Evolutionary conservation across 2,888 invertebrate species (phyloP).

Genomic region (Iselma pallidipennis): DNA sequence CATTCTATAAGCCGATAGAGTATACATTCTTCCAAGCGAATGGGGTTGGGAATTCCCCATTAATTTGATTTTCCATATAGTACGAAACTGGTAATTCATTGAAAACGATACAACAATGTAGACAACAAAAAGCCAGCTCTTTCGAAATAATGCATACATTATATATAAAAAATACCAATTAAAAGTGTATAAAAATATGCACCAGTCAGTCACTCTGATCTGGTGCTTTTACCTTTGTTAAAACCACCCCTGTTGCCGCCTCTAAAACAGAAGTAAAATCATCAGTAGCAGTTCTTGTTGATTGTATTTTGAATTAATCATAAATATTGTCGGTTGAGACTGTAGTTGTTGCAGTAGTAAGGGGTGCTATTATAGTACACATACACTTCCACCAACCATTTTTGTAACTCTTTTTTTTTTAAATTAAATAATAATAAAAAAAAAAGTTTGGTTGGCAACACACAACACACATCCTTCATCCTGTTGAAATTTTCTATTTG

Average conservation of each 20-base stretch:
- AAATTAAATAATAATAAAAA: not conserved
- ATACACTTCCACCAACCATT: constrained; percentile 26
- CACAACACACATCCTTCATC: constrained; percentile 21
- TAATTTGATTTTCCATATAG: not conserved
- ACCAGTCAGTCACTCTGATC: constrained; percentile 69
- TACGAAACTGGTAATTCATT: not conserved
- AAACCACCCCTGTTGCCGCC: constrained; percentile 94
- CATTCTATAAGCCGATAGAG: too few relatives aligned
- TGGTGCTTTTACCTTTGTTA: constrained; percentile 95
- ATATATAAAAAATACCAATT: constrained; percentile 36
- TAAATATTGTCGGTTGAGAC: not conserved
- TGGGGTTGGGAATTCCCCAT: too few relatives aligned
- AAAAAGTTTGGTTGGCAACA: constrained; percentile 18
- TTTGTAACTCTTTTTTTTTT: not conserved
- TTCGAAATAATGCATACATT: constrained; percentile 27
- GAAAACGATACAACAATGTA: not conserved
- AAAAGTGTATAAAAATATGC: constrained; percentile 65
- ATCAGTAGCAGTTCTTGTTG: constrained; percentile 71
- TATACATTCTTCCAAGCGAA: too few relatives aligned
- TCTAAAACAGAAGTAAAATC: constrained; percentile 85
- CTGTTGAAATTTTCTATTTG: constrained; percentile 23
- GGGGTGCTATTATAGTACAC: constrained; percentile 47
- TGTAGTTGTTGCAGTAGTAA: constrained; percentile 55
- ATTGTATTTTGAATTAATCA: constrained; percentile 58
- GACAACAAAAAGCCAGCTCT: constrained; percentile 31